Conservation (phyloP, 2,113 vertebrate genomes). For the Microtus montanus region DNA sequence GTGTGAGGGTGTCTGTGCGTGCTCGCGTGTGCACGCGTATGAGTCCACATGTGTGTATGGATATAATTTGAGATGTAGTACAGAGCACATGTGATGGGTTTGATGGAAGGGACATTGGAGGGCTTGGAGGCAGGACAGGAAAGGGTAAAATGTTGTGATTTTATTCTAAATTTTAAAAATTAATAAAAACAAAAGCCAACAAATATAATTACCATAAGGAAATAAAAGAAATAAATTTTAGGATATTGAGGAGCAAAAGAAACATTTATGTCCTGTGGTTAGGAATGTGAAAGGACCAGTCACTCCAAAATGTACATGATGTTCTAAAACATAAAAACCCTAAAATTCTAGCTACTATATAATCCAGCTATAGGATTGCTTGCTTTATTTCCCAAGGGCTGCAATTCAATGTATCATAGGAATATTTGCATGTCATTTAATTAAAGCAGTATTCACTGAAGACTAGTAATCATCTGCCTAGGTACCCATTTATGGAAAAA, state of each 20-base stretch:
- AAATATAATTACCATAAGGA: neutral
- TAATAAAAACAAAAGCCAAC: neutral
- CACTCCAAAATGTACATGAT: neutral
- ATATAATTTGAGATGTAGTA: neutral
- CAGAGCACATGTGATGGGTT: neutral
- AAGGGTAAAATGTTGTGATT: neutral
- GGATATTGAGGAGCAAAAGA: neutral
- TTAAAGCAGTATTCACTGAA: neutral
- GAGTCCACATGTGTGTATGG: too few species aligned
- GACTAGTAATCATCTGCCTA: too few species aligned
- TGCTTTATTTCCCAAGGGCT: too few species aligned
- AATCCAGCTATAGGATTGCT: too few species aligned
- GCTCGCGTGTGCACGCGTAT: rapidly evolving
- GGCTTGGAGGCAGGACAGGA: neutral
- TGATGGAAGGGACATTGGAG: neutral
- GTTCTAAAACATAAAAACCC: neutral
- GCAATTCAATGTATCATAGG: neutral
- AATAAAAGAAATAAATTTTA: neutral
- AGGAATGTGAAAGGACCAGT: neutral
- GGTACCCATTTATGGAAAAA: too few species aligned
- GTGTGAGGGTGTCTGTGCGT: too few species aligned
- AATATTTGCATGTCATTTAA: neutral
- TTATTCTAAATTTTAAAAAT: neutral
- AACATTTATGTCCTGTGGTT: neutral
- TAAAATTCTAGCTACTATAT: neutral